These are phyloP conservation scores for Cathartes aura DNA, from an alignment of 2,113 vertebrate species.

Conservation along the genomic window DNA sequence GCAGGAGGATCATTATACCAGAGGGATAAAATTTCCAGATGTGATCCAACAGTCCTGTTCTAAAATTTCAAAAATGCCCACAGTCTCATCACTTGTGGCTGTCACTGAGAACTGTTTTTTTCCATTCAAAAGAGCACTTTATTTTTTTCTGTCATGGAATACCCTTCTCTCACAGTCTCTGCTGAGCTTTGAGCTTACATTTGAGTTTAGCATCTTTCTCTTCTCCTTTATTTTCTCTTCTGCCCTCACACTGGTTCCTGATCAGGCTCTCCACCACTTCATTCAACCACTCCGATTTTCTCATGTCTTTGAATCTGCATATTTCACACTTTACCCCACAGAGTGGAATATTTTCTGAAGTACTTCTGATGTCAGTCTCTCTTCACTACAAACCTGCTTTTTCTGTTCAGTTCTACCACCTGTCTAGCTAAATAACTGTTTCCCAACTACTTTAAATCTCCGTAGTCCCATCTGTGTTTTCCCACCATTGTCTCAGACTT, in stretches of 20 bases:
- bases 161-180: background rate
- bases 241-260: background rate
- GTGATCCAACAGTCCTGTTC: background rate
- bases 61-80: background rate
- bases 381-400: background rate
- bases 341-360: background rate
- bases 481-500: background rate
- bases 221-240: background rate
- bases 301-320: background rate
- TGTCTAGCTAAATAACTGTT: background rate
- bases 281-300: background rate
- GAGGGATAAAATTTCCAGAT: background rate
- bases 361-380: background rate
- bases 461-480: background rate
- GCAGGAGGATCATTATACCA: background rate
- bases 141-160: background rate
- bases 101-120: background rate
- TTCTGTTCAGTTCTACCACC: background rate
- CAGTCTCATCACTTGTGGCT: background rate
- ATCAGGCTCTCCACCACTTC: background rate
- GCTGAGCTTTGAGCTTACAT: background rate
- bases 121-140: rapidly evolving
- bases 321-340: background rate
- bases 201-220: background rate
- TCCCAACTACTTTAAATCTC: background rate